Evolutionary conservation across 2,797 vertebrate species (phyloP), one percentile per base, ranked within the genome.

Genomic region (Acridotheres tristis): DNA sequence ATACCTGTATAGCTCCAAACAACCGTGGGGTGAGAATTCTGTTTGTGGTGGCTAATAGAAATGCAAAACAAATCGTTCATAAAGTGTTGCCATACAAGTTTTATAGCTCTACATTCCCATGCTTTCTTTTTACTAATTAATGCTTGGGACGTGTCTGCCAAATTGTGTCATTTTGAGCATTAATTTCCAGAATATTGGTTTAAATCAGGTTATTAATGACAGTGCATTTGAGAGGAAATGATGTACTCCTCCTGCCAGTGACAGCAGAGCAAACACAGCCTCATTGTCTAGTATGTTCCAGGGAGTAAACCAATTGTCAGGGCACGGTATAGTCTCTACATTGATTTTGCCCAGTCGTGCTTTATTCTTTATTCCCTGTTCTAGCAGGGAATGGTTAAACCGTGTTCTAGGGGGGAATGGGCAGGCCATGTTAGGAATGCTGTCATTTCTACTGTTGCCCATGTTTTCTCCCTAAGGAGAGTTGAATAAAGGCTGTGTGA

Each of bases 191-290:
- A 53, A 48, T 47, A 58, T 58, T 74, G n/a, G 11, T 75, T 79
- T 82, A 80, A 94, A 89, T 54, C 53, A 38, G 23, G 43, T 43
- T 53, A 67, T 50, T 86, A 78, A 89, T 93, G 96, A 89, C 84
- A 86, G 34, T 51, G 85, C 90, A 63, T 74, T 80, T 91, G 61
- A 72, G 67, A 89, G 74, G 57, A 93, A 93, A 69, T 38, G 3
- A 34, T 54, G 63, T 71, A 67, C 17, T 59, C 40, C 34, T 83
- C 27, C 38, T 80, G 88, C 42, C 67, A 79, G 11, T 10, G 42
- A 74, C 29, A 45, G 29, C 32, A 50, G 38, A 74, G 58, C 51
- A 89, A 78, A 75, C 66, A 74, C 23, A 65, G 54, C 18, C 48
- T 93, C 77, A 91, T 92, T 88, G 63, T 89, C 65, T 94, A 8